Evolutionary conservation across 2,888 invertebrate genomes (phyloP).

Genomic region (Lepeophtheirus nordmannii): DNA sequence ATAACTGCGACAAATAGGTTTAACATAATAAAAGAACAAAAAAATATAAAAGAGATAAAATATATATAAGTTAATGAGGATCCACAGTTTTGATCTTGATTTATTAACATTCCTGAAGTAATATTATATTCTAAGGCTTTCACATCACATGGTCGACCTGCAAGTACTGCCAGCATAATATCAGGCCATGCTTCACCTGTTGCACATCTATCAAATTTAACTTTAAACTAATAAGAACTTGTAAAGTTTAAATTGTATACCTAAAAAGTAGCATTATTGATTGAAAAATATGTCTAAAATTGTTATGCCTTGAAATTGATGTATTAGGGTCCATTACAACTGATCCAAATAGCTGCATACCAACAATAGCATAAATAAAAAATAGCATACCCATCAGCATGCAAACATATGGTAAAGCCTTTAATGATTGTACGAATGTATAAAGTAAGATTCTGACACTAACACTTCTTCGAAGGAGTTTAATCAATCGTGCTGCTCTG

Average conservation of each 20-base stretch:
- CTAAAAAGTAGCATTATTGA: conserved; percentile 98
- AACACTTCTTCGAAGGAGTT: conserved; percentile 44
- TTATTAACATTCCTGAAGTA: conserved; percentile 33
- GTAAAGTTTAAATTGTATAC: conserved; percentile 38
- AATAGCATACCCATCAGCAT: conserved; percentile 99
- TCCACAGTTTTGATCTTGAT: conserved; percentile 56
- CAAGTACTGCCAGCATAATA: conserved; percentile 95
- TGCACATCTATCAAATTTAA: conserved; percentile 60
- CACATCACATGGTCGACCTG: conserved; percentile 71
- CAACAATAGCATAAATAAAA: conserved; percentile 99
- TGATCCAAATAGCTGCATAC: conserved; percentile 99
- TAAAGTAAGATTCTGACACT: conserved; percentile 44
- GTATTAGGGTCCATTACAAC: conserved; percentile 80
- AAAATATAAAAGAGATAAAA: conserved; percentile 98
- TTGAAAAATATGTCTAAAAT: conserved; percentile 98
- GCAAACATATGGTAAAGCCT: conserved; percentile 98
- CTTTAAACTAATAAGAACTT: not conserved
- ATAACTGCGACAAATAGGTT: conserved; percentile 46
- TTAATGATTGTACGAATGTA: conserved; percentile 37
- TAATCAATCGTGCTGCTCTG: conserved; percentile 43
- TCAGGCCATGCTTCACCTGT: conserved; percentile 99
- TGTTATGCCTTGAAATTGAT: conserved; percentile 97
- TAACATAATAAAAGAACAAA: conserved; percentile 63
- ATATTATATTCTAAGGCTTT: conserved; percentile 38
- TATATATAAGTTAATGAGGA: conserved; percentile 92